phyloP scores from a whole-genome alignment of 2,113 vertebrate species.

The Sporophila hypoxantha region DNA sequence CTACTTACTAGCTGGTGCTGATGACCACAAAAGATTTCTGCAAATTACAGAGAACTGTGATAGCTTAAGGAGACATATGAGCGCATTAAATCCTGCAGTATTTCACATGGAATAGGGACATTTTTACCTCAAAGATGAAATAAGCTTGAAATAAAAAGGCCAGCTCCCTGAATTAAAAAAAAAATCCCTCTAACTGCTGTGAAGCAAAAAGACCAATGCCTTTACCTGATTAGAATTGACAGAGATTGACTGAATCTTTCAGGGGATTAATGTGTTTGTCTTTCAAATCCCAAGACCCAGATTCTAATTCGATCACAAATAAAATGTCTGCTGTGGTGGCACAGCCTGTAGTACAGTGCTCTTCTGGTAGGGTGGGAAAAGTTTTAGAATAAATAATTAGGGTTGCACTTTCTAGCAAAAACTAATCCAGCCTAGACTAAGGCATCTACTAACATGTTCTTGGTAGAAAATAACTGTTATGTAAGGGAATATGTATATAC shows the following conservation, averaged over 20 bases:
- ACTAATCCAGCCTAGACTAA: neutral
- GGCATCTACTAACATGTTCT: neutral
- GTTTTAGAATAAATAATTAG: neutral
- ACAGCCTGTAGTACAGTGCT: neutral
- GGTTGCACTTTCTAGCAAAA: neutral
- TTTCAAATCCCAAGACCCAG: conserved; percentile 58
- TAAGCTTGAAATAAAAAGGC: neutral
- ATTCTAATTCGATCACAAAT: conserved; percentile 56
- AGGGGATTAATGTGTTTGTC: conserved; percentile 44
- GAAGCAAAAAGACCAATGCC: conserved; percentile 40
- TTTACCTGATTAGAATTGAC: conserved; percentile 50
- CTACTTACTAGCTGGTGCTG: neutral
- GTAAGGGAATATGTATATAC: neutral
- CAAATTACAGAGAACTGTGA: neutral
- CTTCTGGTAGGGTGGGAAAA: neutral
- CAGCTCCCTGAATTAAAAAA: neutral
- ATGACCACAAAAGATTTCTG: neutral
- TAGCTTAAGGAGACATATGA: neutral
- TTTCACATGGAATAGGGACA: neutral
- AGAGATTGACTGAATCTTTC: conserved; percentile 48
- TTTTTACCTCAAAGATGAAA: neutral
- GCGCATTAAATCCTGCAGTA: neutral
- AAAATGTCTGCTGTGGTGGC: conserved; percentile 8
- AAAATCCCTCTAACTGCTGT: neutral
- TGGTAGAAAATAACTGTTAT: neutral